These are phyloP conservation scores for Piliocolobus tephrosceles DNA, from an alignment of 2,113 vertebrate genomes.

Conservation along the genomic window DNA sequence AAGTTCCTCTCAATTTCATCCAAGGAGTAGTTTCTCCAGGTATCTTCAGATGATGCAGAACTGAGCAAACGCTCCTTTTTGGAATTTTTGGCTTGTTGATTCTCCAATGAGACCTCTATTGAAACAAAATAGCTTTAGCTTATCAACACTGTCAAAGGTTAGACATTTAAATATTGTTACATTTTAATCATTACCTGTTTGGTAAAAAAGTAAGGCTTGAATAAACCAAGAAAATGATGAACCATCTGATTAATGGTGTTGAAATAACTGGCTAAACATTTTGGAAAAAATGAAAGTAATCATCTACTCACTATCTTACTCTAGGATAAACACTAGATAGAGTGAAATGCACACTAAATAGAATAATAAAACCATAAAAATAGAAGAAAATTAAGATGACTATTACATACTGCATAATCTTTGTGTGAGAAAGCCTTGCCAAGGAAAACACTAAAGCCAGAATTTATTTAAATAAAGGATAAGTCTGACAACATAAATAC, in stretches of 20 bases:
- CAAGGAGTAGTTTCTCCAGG: slow-evolving; percentile 9
- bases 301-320: background rate
- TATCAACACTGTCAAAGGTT: background rate
- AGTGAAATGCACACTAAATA: background rate
- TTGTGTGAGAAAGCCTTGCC: background rate
- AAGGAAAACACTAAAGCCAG: background rate
- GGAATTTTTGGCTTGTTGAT: background rate
- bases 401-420: background rate
- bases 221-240: background rate
- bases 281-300: background rate
- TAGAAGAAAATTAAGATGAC: background rate
- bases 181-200: background rate
- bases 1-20: slow-evolving; percentile 56
- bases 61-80: background rate
- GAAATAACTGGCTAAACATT: background rate
- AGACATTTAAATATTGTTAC: background rate
- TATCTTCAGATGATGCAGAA: background rate
- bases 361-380: background rate
- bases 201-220: background rate
- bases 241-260: background rate
- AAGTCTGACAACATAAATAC: background rate
- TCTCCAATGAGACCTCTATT: slow-evolving; percentile 35
- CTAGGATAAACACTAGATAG: background rate
- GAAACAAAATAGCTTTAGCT: background rate
- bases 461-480: background rate